phyloP scores from a whole-genome alignment of 2,888 invertebrate species.

The Smittia aterrima region DNA sequence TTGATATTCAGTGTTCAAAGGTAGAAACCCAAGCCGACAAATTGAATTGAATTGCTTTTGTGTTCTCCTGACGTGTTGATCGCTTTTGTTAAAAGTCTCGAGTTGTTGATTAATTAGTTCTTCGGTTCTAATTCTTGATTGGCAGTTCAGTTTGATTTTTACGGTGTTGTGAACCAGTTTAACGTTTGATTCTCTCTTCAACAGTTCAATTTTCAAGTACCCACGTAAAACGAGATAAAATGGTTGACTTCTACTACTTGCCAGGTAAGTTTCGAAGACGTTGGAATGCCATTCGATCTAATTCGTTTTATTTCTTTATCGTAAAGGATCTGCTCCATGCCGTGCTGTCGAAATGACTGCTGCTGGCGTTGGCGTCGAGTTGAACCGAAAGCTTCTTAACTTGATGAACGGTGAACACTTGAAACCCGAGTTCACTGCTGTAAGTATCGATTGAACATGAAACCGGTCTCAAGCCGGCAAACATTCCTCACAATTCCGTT shows the following conservation, averaged over 20 bases:
- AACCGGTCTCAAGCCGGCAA: neutral
- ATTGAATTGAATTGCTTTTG: too few species aligned
- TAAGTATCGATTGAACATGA: conserved; percentile 45
- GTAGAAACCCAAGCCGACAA: neutral
- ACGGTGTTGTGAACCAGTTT: neutral
- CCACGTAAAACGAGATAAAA: neutral
- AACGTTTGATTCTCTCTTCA: neutral
- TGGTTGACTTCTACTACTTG: conserved; percentile 36
- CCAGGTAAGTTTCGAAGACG: conserved; percentile 16
- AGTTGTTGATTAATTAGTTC: too few species aligned
- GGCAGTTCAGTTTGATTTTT: too few species aligned
- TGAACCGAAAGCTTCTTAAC: conserved; percentile 59
- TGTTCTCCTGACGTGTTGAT: too few species aligned
- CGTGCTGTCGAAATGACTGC: conserved; percentile 60
- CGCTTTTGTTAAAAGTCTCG: too few species aligned
- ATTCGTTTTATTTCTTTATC: neutral
- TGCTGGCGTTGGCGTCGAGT: conserved; percentile 59
- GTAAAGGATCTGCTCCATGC: conserved; percentile 59
- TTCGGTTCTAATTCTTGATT: too few species aligned
- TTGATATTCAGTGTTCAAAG: neutral
- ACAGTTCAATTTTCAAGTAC: conserved; percentile 13
- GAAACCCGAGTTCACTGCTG: conserved; percentile 64
- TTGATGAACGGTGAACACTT: conserved; percentile 60
- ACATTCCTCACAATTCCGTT: neutral
- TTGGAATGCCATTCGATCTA: conserved; percentile 1